These are phyloP conservation scores for Microchrysa polita DNA, from an alignment of 2,888 invertebrate species.

Conservation along the genomic window DNA sequence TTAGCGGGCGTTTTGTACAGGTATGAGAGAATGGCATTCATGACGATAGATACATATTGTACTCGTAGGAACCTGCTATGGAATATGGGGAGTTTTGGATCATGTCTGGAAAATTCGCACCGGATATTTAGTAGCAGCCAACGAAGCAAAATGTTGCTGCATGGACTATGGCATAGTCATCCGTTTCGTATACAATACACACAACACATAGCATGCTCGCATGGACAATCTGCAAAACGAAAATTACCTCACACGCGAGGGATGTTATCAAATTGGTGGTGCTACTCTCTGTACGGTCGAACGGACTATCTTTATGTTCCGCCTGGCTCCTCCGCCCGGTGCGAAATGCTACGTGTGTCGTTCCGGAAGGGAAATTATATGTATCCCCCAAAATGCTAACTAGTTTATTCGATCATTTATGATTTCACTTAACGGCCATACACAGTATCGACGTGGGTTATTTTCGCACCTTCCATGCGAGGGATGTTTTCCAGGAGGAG, in stretches of 20 bases:
- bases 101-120: slow-evolving; percentile 37
- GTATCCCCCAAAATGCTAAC: slow-evolving; percentile 33
- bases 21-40: slow-evolving; percentile 4
- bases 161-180: not conserved
- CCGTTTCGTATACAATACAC: too few species aligned
- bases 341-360: not conserved
- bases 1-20: not conserved
- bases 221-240: slow-evolving; percentile 33
- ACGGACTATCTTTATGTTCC: slow-evolving; percentile 36
- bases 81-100: not conserved
- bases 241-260: slow-evolving; percentile 35
- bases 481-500: too few species aligned
- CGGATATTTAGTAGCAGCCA: slow-evolving; percentile 33
- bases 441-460: slow-evolving; percentile 42
- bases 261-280: slow-evolving; percentile 41
- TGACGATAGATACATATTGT: not conserved
- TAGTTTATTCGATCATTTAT: slow-evolving; percentile 47
- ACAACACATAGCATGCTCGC: not conserved
- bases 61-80: not conserved
- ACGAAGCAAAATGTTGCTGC: slow-evolving; percentile 19
- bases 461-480: slow-evolving; percentile 24
- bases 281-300: slow-evolving; percentile 29
- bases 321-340: slow-evolving; percentile 28
- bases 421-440: slow-evolving; percentile 49
- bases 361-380: slow-evolving; percentile 43